A percentile compares a stretch with the other conserved stretches of the same genome.
These are phyloP conservation scores for Rhopalosiphum maidis DNA, from an alignment of 1,140 invertebrate genomes.

Conservation along the genomic window DNA sequence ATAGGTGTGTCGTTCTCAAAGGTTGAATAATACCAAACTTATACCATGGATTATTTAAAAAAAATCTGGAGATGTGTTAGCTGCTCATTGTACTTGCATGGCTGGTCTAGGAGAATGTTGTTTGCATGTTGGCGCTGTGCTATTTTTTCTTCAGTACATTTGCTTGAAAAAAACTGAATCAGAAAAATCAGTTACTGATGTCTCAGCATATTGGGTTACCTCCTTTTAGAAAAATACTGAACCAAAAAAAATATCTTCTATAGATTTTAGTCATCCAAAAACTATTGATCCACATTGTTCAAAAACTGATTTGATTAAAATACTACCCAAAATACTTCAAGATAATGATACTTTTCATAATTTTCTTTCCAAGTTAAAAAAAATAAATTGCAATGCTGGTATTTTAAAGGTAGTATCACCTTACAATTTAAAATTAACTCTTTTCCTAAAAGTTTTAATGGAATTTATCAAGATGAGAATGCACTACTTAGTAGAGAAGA, in stretches of 20 bases:
- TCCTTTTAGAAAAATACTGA: not conserved
- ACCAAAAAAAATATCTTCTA: not conserved
- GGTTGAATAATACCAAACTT: not conserved
- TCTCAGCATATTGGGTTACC: not conserved
- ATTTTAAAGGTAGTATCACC: not conserved
- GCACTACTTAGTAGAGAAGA: not conserved
- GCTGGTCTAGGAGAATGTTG: conserved; percentile 27
- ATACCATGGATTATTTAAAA: conserved; percentile 5
- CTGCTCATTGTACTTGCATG: not conserved
- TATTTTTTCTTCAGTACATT: not conserved
- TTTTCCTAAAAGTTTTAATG: not conserved
- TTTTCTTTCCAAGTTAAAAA: not conserved
- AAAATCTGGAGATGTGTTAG: not conserved
- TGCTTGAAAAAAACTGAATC: not conserved
- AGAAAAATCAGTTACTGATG: not conserved
- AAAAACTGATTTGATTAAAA: not conserved
- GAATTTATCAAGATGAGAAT: not conserved
- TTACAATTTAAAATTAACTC: not conserved
- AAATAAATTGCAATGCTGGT: not conserved
- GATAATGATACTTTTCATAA: not conserved
- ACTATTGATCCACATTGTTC: not conserved
- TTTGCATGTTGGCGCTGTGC: not conserved
- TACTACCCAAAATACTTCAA: not conserved
- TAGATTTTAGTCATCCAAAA: not conserved
- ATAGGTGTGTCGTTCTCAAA: not conserved